These are phyloP conservation scores for Cepaea nemoralis DNA, from an alignment of 1,140 invertebrate species.

Conservation along the genomic window DNA sequence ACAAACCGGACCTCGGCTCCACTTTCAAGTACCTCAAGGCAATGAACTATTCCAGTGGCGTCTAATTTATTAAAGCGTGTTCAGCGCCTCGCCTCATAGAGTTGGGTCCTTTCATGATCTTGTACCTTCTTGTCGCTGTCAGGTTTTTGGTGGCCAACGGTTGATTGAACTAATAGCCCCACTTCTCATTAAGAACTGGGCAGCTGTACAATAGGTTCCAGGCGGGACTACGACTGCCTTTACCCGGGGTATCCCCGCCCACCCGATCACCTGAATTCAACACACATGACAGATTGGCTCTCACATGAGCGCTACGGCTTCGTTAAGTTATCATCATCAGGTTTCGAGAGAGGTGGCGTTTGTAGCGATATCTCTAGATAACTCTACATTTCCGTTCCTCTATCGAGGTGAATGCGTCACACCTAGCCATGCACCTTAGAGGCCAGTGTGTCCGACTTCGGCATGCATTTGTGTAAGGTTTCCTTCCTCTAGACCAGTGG, in stretches of 20 bases:
- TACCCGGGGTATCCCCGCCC: background rate
- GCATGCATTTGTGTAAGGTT: too few relatives aligned
- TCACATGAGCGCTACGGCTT: background rate
- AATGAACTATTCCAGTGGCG: background rate
- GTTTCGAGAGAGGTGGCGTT: too few relatives aligned
- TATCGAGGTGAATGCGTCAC: too few relatives aligned
- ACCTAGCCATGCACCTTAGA: too few relatives aligned
- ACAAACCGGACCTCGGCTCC: background rate
- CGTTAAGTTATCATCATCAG: too few relatives aligned
- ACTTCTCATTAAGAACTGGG: conserved; percentile 9
- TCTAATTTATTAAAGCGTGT: background rate
- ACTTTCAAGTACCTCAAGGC: background rate
- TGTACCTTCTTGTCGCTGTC: background rate
- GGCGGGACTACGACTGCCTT: background rate
- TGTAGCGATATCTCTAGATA: too few relatives aligned
- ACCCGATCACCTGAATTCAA: background rate
- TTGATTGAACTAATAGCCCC: conserved; percentile 13
- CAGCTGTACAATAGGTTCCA: conserved; percentile 3
- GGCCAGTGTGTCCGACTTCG: too few relatives aligned
- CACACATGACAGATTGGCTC: background rate
- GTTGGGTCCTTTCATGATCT: background rate
- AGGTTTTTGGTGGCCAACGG: background rate
- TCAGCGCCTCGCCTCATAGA: background rate
- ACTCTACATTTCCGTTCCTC: too few relatives aligned
- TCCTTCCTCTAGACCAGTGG: too few relatives aligned